Evolutionary conservation across 2,888 invertebrate species (phyloP), one percentile per base, ranked within the genome.

Genomic region (Drosophila siamana): DNA sequence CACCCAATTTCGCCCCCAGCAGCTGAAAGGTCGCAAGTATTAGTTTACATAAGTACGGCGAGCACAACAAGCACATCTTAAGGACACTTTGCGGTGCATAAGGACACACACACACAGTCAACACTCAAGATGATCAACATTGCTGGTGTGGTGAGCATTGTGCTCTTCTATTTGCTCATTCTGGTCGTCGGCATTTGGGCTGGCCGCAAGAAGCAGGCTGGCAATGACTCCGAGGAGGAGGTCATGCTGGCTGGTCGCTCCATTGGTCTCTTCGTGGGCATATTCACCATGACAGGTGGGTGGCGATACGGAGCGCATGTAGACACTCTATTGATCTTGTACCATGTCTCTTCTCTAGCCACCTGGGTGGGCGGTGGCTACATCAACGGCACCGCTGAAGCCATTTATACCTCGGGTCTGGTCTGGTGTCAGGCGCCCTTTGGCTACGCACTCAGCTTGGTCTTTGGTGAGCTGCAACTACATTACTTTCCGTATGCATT

Each of bases 361-460:
- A 99, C 99, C 13, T 99, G 99, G 99, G 99, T 99, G 55, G 99
- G 99, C 71, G 99, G 99, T 43, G 99, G 99, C 52, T 99, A 99
- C 93, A 99, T 99, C 92, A 99, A 99, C 92, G 99, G 99, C 73
- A 99, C 99, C 15, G 98, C 99, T 24, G 99, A 99, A 93, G 97
- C 97, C 47, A 97, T 99, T 88, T 99, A 97, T 93, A 97, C 97
- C 40, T 95, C 94, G 69, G 98, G 98, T 1, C 93, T 99, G 89
- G 95, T 98, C 43, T 99, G 98, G 98, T 99, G 99, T 92, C 98
- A 99, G 93, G 99, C 99, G 56, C 99, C 99, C n/a, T 97, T 99
- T 92, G 99, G 99, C 63, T 99, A 99, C 92, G 97, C 99, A 5
- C 94, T 99, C 65, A 98, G 98, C 78, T 95, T 99, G 51, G 96